phyloP scores from a whole-genome alignment of 2,888 invertebrate genomes.

The Diadegma fenestrale region DNA sequence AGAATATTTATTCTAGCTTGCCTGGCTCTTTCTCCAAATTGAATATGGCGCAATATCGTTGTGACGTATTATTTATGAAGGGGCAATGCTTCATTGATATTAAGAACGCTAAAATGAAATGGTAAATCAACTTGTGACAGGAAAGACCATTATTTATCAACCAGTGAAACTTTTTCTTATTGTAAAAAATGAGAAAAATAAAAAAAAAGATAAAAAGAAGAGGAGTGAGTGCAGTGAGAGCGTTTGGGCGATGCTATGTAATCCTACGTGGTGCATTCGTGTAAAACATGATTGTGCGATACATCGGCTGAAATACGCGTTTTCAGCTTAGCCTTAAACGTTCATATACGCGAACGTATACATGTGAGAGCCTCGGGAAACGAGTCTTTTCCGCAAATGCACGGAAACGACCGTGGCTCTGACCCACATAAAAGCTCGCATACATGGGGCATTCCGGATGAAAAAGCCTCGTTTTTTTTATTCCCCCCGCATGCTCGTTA shows the following conservation, averaged over 20 bases:
- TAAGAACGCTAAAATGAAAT: neutral
- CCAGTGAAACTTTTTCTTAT: neutral
- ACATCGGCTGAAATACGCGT: conserved; percentile 23
- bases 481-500: neutral
- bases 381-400: conserved; percentile 44
- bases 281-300: conserved; percentile 23
- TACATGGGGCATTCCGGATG: conserved; percentile 4
- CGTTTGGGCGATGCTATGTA: conserved; percentile 6
- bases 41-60: neutral
- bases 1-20: neutral
- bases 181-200: neutral
- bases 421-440: conserved; percentile 50
- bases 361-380: conserved; percentile 14
- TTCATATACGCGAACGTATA: neutral
- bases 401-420: conserved; percentile 45
- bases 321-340: conserved; percentile 15
- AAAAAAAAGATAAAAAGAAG: neutral
- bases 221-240: neutral
- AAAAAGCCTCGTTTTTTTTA: neutral
- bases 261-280: conserved; percentile 21
- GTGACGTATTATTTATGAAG: neutral
- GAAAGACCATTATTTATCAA: conserved; percentile 1
- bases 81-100: neutral
- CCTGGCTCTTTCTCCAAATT: neutral
- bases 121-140: neutral